Conservation (phyloP, 2,888 invertebrate species). For the Sipunculus nudus region DNA sequence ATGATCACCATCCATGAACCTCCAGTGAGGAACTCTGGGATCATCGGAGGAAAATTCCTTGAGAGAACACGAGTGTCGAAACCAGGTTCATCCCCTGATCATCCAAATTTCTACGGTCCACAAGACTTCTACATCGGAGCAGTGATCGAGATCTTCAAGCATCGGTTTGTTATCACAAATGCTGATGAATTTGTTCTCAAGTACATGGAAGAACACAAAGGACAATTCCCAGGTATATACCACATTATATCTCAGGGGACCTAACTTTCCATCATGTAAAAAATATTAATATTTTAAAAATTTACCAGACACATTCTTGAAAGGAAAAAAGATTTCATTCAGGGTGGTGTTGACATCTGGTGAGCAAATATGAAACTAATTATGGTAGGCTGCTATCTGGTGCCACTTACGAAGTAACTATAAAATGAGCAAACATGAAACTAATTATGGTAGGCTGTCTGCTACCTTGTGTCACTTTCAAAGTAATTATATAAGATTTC, state of each 20-base stretch:
- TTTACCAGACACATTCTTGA: not conserved
- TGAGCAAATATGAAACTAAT: not conserved
- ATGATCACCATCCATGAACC: slow-evolving; percentile 80
- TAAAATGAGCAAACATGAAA: too few species aligned
- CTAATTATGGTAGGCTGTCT: too few species aligned
- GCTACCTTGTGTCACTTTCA: too few species aligned
- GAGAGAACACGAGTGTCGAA: slow-evolving; percentile 75
- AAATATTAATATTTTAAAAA: not conserved
- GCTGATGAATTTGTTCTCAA: slow-evolving; percentile 87
- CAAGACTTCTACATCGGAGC: slow-evolving; percentile 83
- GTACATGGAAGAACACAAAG: slow-evolving; percentile 68
- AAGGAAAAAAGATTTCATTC: not conserved
- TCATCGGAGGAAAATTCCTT: slow-evolving; percentile 80
- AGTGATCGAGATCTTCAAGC: slow-evolving; percentile 77
- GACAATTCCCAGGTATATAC: slow-evolving; percentile 62
- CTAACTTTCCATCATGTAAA: not conserved
- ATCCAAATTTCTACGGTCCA: slow-evolving; percentile 81
- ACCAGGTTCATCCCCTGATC: slow-evolving; percentile 73
- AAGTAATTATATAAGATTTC: too few species aligned
- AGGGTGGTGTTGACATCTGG: not conserved
- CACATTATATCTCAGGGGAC: not conserved
- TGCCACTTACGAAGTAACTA: too few species aligned
- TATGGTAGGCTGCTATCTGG: too few species aligned
- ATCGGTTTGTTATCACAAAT: slow-evolving; percentile 80
- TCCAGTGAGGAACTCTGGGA: slow-evolving; percentile 70